Evolutionary conservation across 1,140 invertebrate genomes (phyloP).

Genomic region (Orius insidiosus): DNA sequence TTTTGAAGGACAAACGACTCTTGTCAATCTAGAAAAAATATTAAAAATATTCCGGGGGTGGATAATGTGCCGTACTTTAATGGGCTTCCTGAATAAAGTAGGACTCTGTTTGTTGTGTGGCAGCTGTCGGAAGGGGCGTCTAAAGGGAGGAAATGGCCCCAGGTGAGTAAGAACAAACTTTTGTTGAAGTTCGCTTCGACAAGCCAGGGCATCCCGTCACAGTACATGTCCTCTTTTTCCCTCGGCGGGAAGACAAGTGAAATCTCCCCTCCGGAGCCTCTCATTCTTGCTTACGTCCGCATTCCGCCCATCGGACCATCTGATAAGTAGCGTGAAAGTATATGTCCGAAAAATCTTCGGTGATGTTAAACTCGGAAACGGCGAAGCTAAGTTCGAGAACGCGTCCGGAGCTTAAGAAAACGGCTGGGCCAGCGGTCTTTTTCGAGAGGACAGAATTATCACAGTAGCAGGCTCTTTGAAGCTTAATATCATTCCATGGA

Average conservation of each 20-base stretch:
- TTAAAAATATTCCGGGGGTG: neutral
- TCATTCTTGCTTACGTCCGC: constrained; percentile 42
- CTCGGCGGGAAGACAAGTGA: constrained; percentile 31
- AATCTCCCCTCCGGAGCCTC: constrained; percentile 55
- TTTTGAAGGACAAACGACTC: constrained; percentile 53
- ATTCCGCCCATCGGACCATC: constrained; percentile 42
- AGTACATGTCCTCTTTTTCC: constrained; percentile 31
- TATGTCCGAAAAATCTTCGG: constrained; percentile 61
- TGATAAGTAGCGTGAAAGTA: constrained; percentile 54
- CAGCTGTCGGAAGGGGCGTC: constrained; percentile 28
- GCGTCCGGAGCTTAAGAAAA: constrained; percentile 41
- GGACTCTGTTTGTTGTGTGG: constrained; percentile 47
- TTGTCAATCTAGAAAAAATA: constrained; percentile 33
- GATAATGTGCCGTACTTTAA: too few relatives aligned
- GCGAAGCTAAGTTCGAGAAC: constrained; percentile 45
- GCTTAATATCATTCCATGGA: constrained; percentile 36
- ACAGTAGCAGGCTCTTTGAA: constrained; percentile 56
- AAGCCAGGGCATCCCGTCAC: constrained; percentile 56
- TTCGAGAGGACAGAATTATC: constrained; percentile 52
- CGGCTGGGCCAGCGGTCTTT: constrained; percentile 42
- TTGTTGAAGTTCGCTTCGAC: constrained; percentile 56
- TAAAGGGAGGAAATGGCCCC: constrained; percentile 29
- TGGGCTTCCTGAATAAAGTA: constrained; percentile 42
- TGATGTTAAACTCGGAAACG: constrained; percentile 57
- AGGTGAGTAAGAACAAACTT: constrained; percentile 51